Percentiles rank a stretch among this genome's conserved stretches.
Conservation (phyloP, 2,113 vertebrate species). For the Rousettus leschenaultii region DNA sequence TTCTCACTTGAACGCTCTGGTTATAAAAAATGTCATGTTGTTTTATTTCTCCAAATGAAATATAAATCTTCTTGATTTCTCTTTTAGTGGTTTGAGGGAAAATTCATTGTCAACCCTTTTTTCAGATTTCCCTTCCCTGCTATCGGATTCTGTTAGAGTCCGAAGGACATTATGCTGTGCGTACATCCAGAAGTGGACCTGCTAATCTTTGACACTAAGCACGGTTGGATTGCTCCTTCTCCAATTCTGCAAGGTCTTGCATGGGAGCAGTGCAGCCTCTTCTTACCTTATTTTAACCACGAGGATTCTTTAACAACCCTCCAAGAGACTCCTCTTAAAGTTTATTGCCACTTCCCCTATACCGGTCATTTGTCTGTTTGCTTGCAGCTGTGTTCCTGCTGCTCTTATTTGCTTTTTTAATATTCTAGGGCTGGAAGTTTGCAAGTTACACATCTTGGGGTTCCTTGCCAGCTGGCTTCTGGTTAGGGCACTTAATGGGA, state of each 20-base stretch:
- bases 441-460: not conserved
- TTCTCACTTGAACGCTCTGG: not conserved
- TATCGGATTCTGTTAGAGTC: not conserved
- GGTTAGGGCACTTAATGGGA: not conserved
- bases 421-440: not conserved
- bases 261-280: not conserved
- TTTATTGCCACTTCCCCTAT: not conserved
- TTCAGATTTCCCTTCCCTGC: not conserved
- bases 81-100: not conserved
- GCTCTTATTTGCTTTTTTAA: not conserved
- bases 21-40: not conserved
- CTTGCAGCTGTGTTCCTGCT: not conserved
- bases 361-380: not conserved
- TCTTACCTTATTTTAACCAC: not conserved
- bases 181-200: not conserved
- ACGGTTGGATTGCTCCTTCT: not conserved
- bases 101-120: not conserved
- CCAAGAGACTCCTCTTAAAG: not conserved
- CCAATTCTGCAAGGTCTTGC: not conserved
- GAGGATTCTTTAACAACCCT: not conserved
- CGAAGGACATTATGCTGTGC: not conserved
- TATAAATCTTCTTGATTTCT: not conserved
- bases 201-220: not conserved
- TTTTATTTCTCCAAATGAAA: slow-evolving; percentile 31
- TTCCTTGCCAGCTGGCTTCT: not conserved